These are phyloP conservation scores for Stomorhina lunata DNA, from an alignment of 2,888 invertebrate genomes.

Conservation along the genomic window DNA sequence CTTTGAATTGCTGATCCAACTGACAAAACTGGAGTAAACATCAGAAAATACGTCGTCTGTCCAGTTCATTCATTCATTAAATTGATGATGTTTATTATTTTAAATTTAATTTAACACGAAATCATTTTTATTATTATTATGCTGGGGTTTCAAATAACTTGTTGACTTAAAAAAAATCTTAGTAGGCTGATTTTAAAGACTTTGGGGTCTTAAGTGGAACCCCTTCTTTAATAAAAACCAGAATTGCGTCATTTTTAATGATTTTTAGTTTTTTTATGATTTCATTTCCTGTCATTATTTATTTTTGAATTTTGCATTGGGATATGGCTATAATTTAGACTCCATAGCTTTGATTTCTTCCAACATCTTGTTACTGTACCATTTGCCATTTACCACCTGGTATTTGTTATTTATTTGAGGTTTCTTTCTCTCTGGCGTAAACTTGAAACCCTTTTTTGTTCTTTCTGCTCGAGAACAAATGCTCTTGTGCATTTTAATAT, in stretches of 20 bases:
- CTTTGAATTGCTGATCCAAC: too few species aligned
- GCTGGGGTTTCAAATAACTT: constrained; percentile 18
- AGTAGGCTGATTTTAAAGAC: neutral
- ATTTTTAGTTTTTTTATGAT: constrained; percentile 7
- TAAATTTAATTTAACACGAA: neutral
- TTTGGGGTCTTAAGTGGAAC: neutral
- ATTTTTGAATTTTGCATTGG: neutral
- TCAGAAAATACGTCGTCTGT: neutral
- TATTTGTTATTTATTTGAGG: constrained; percentile 3
- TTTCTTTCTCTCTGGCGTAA: neutral
- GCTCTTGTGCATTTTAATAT: neutral
- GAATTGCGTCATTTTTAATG: neutral
- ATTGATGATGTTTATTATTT: neutral
- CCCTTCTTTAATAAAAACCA: neutral
- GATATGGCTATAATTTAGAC: neutral
- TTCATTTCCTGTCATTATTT: constrained; percentile 40
- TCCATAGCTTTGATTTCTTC: neutral
- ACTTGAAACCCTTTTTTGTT: constrained; percentile 6
- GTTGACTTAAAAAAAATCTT: neutral
- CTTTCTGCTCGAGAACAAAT: neutral
- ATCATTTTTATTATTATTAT: neutral
- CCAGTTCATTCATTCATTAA: constrained; percentile 13
- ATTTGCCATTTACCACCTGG: too few species aligned
- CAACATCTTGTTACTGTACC: neutral
- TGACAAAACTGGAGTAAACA: too few species aligned